phyloP scores from a whole-genome alignment of 1,140 invertebrate genomes.

The Triops cancriformis region DNA sequence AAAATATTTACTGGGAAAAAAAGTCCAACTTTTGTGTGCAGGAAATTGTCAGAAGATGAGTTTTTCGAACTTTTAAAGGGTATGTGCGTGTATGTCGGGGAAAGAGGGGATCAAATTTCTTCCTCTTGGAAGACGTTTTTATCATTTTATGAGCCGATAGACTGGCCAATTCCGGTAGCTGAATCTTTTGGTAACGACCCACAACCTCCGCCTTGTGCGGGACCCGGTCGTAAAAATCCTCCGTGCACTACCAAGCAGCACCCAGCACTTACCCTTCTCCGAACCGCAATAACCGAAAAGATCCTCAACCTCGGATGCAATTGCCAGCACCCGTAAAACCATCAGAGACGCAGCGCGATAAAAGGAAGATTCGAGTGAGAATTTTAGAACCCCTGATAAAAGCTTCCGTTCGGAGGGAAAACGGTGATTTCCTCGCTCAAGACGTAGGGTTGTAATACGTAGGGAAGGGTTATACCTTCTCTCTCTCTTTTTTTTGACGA shows the following conservation, averaged over 20 bases:
- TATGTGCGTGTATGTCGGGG: neutral
- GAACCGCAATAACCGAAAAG: neutral
- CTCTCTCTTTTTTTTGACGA: neutral
- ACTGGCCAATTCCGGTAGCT: slow-evolving; percentile 12
- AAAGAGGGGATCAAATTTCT: neutral
- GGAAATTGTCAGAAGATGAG: neutral
- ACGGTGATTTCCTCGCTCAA: no score
- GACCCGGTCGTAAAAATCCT: neutral
- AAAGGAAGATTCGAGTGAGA: neutral
- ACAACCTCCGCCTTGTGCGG: neutral
- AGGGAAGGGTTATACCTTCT: no score
- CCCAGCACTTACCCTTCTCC: neutral
- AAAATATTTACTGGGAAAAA: neutral
- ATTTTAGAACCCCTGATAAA: neutral
- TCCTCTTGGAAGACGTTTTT: neutral
- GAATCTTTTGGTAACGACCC: slow-evolving; percentile 2
- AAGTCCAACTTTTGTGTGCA: neutral
- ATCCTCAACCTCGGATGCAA: neutral
- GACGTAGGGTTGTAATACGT: no score
- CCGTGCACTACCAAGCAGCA: neutral
- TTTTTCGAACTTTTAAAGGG: neutral
- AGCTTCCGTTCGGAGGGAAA: neutral
- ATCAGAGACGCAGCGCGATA: neutral
- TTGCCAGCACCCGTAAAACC: neutral
- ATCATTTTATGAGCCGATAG: neutral